Base-by-base conservation (phyloP, 2,113 vertebrate species). In the Cyprinodon brontotheroides region DNA sequence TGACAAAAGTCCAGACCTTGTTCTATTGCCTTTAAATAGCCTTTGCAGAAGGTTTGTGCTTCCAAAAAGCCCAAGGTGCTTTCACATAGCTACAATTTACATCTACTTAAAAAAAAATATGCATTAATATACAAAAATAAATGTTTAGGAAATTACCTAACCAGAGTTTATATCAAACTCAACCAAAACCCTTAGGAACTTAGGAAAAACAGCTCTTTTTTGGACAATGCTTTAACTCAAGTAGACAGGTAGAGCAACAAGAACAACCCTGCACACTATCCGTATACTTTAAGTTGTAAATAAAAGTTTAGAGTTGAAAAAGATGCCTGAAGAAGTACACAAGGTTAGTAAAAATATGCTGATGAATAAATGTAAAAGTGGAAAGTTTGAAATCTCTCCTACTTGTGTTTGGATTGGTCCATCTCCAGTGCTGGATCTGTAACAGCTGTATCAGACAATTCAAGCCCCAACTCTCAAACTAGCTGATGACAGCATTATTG, bases 401-500 rank as follows among this genome's bases (percentile, higher is more conserved):
- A 62, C 60, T n/a, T 45, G 47, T 92, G 89, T 93, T 93, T 92
- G 68, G 75, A 76, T 85, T 89, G 87, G 83, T 83, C 76, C 75
- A 77, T 93, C 88, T 92, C 92, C 91, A 91, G 83, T 90, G 91
- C 87, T 11, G 70, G 84, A 86, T 53, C 61, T 38, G 4, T 69
- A 83, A 86, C 61, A 65, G 61, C 57, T 65, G 76, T 87, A 80
- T 89, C 82, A 77, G 75, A 82, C 72, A 59, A 77, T 70, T 10
- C 22, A 3, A 36, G 47, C 73, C 63, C 59, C 66, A 10, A 64
- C 75, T 78, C 75, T 84, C 61, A 41, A 77, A 78, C 78, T 70
- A 62, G 83, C 84, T 83, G 89, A 83, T 89, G 90, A 92, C 89
- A 91, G 83, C 68, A 81, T 87, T 91, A 86, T 85, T 84, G 80